Evolutionary conservation across 1,140 invertebrate species (phyloP).

Genomic region (Tetranychus cinnabarinus): DNA sequence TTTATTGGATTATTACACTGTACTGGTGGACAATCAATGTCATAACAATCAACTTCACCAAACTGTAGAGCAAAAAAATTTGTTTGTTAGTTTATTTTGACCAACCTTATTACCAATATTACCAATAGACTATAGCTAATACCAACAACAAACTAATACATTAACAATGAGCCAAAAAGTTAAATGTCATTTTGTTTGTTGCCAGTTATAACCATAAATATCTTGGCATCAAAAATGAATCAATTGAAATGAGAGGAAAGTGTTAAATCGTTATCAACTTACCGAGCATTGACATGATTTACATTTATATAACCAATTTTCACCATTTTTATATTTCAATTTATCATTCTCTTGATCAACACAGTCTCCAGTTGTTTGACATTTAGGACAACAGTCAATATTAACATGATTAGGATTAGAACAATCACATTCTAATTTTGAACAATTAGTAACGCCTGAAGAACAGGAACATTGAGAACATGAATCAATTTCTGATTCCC

Average conservation of each 20-base stretch:
- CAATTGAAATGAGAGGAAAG: background rate
- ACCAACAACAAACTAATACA: background rate
- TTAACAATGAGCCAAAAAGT: background rate
- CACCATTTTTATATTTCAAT: conserved; percentile 11
- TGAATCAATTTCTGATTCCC: background rate
- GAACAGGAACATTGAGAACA: conserved; percentile 11
- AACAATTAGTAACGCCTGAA: conserved; percentile 10
- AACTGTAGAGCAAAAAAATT: conserved; percentile 28
- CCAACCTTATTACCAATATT: background rate
- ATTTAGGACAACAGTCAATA: conserved; percentile 13
- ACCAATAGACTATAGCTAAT: too few relatives aligned
- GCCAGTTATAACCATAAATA: background rate
- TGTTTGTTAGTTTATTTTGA: background rate
- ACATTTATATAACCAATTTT: conserved; percentile 14
- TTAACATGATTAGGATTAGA: conserved; percentile 5
- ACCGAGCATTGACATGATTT: conserved; percentile 15
- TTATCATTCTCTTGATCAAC: conserved; percentile 10
- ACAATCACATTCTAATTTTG: conserved; percentile 11
- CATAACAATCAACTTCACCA: conserved; percentile 70
- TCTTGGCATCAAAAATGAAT: background rate
- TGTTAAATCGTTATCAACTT: background rate
- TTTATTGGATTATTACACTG: conserved; percentile 39
- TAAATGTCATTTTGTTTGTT: background rate
- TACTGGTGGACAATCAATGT: conserved; percentile 49
- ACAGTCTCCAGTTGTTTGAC: conserved; percentile 9